phyloP scores from a whole-genome alignment of 2,797 vertebrate species.

The Ctenochaetus hawaiiensis region DNA sequence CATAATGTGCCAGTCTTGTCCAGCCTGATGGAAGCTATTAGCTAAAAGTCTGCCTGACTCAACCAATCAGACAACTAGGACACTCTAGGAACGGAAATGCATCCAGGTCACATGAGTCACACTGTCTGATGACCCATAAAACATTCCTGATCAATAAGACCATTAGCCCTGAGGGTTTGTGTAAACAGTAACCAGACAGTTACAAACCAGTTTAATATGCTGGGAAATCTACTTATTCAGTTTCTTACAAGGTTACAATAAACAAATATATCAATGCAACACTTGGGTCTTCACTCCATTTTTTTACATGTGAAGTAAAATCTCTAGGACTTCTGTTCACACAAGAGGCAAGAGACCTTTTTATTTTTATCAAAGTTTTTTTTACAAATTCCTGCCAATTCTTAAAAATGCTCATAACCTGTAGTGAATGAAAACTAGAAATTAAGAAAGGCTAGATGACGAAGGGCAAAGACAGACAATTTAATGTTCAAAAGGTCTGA shows the following conservation, averaged over 20 bases:
- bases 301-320: no score
- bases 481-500: no score
- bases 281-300: no score
- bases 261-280: no score
- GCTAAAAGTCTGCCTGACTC: conserved; percentile 67
- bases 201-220: conserved; percentile 10
- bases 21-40: conserved; percentile 77
- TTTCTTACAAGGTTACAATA: neutral
- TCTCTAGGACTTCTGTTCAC: no score
- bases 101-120: conserved; percentile 58
- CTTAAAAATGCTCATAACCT: no score
- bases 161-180: conserved; percentile 13
- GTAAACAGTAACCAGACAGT: conserved; percentile 33
- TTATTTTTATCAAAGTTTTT: no score
- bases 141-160: conserved; percentile 51
- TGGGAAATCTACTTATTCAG: conserved; percentile 12
- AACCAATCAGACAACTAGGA: conserved; percentile 55
- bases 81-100: conserved; percentile 37
- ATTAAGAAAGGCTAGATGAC: no score
- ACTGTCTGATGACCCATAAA: conserved; percentile 52
- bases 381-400: no score
- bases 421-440: no score
- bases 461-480: no score
- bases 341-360: no score
- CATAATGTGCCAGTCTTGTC: conserved; percentile 51